Evolutionary conservation across 2,113 vertebrate species (phyloP), one percentile per base, ranked within the genome.

Genomic region (Chitala chitala): DNA sequence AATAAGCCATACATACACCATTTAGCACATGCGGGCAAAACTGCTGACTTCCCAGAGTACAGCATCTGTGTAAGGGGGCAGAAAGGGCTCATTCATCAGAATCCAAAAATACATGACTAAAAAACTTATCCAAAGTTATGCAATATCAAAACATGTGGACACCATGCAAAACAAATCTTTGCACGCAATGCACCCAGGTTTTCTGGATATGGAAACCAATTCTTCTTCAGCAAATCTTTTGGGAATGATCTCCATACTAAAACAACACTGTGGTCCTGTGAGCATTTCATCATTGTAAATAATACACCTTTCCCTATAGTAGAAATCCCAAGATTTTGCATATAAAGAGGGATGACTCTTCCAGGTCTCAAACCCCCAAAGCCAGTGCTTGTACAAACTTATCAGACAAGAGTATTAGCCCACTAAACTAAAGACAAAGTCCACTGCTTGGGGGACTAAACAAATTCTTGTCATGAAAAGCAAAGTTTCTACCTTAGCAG

Each of bases 71-170:
- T 53, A 61, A 36, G 63, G 29, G 63, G 73, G 17, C 55, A 50
- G 15, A 7, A 6, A 13, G 46, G 29, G 22, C 58, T 42, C 50
- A 26, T 44, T 58, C 42, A 26, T 70, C 63, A 29, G 48, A 74
- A 76, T 63, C 24, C 38, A 50, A 82, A 77, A 84, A 83, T 81
- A 77, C 82, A 81, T 75, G 82, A 87, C 86, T 88, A 88, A 84
- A 82, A 84, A 84, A 89, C 84, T 75, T 61, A 58, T 80, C 77
- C 79, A 77, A 78, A 87, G 87, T 89, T 87, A 85, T 81, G 87
- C 82, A 87, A 84, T 78, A 79, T 78, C 84, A 79, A 86, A 88
- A 87, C 87, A 89, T 86, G 85, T 87, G 87, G 87, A 78, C 78
- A 63, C 81, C 75, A 83, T 65, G 80, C 82, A 87, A 76, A 90